Evolutionary conservation across 1,140 invertebrate species (phyloP).

Genomic region (Habropoda laboriosa): DNA sequence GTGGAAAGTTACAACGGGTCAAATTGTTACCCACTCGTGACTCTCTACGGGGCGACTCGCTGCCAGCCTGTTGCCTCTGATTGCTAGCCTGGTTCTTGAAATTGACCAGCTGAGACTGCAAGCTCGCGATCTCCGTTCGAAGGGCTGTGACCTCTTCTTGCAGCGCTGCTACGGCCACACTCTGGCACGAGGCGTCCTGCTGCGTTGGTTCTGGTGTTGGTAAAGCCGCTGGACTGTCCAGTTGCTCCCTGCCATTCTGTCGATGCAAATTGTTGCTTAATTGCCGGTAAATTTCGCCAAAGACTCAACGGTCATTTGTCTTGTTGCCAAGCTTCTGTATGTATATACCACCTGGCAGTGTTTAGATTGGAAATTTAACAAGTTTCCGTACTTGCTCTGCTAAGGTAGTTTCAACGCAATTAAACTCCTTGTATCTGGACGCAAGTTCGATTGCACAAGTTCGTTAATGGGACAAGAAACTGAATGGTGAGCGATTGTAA

Average conservation of each 20-base stretch:
- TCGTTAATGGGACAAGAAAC: neutral
- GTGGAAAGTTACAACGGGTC: neutral
- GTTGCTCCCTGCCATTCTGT: conserved; percentile 68
- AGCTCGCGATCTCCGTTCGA: conserved; percentile 81
- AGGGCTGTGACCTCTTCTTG: conserved; percentile 83
- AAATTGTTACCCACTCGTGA: conserved; percentile 52
- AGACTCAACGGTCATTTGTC: neutral
- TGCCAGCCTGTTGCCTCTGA: conserved; percentile 61
- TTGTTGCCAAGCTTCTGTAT: neutral
- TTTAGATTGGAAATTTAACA: neutral
- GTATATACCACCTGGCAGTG: neutral
- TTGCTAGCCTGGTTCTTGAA: conserved; percentile 63
- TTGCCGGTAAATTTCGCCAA: neutral
- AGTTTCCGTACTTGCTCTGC: neutral
- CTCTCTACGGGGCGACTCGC: conserved; percentile 72
- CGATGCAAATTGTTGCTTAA: neutral
- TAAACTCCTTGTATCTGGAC: neutral
- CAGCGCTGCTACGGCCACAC: conserved; percentile 72
- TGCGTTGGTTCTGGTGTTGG: conserved; percentile 80
- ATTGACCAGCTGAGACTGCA: conserved; percentile 81
- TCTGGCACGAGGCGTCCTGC: conserved; percentile 76
- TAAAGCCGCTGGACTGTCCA: conserved; percentile 73
- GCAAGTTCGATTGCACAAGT: neutral
- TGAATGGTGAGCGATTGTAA: too few species aligned
- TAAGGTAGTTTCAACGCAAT: neutral